Conservation (phyloP, 53 echinoderm and acorn worm genomes). For the Astropecten irregularis region DNA sequence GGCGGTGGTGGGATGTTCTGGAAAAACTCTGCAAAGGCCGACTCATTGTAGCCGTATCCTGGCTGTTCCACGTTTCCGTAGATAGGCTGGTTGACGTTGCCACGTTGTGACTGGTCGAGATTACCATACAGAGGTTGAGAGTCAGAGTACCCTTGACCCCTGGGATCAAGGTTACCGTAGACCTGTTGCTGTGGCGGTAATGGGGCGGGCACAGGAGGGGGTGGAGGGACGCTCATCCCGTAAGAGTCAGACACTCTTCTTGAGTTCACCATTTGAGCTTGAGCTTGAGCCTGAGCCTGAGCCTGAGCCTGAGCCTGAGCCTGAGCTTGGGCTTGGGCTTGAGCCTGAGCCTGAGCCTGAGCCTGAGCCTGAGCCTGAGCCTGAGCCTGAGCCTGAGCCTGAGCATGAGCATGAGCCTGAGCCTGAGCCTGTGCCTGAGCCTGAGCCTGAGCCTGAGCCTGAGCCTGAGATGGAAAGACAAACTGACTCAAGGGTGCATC, state of each 20-base stretch:
- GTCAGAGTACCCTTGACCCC: too few species aligned
- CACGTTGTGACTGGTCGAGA: background rate
- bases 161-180: background rate
- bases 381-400: too few species aligned
- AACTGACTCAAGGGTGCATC: background rate
- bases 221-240: conserved; percentile 25
- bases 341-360: too few species aligned
- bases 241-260: background rate
- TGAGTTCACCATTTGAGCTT: background rate
- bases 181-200: conserved; percentile 29
- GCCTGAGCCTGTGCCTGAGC: background rate
- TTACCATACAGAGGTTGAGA: background rate
- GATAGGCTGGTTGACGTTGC: background rate
- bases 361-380: background rate
- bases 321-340: too few species aligned
- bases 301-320: background rate
- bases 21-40: background rate
- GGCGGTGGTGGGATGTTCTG: conserved; percentile 70
- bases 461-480: background rate
- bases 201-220: conserved; percentile 13
- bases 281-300: background rate
- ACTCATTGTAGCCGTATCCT: background rate
- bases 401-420: too few species aligned
- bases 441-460: too few species aligned
- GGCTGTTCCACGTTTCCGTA: conserved; percentile 31